These are phyloP conservation scores for Argyrosomus japonicus DNA, from an alignment of 2,113 vertebrate species.

Conservation along the genomic window DNA sequence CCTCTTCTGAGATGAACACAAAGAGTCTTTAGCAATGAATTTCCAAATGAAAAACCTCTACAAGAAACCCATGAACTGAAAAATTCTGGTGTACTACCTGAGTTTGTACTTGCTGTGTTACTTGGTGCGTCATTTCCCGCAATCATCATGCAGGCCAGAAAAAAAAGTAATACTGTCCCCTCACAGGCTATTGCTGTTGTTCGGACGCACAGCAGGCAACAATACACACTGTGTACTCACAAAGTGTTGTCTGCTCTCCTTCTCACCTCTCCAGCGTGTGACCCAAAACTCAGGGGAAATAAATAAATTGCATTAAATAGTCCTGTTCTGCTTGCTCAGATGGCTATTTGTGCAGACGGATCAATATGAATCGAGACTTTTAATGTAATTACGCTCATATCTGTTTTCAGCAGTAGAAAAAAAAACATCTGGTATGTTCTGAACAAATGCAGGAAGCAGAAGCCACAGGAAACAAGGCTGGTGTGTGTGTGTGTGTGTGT, in stretches of 20 bases:
- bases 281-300: constrained; percentile 15
- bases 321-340: constrained; percentile 23
- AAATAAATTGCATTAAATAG: constrained; percentile 38
- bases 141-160: constrained; percentile 17
- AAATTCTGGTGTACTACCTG: constrained; percentile 44
- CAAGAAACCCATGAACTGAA: neutral
- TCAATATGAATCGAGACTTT: constrained; percentile 33
- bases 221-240: neutral
- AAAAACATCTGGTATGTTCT: constrained; percentile 26
- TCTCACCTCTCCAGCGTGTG: neutral
- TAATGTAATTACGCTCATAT: constrained; percentile 25
- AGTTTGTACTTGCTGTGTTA: constrained; percentile 6
- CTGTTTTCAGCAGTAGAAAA: constrained; percentile 32
- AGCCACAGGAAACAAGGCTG: constrained; percentile 49
- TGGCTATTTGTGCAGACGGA: constrained; percentile 15
- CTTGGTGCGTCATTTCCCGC: constrained; percentile 10
- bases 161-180: neutral
- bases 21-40: neutral
- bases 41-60: neutral
- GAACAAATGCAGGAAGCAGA: constrained; percentile 54
- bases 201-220: neutral
- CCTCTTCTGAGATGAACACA: neutral
- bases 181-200: constrained; percentile 11
- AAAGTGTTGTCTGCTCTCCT: constrained; percentile 1
- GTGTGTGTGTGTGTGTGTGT: neutral